Base-by-base conservation (phyloP, 2,888 invertebrate species). In the Nemotelus pantherinus region DNA sequence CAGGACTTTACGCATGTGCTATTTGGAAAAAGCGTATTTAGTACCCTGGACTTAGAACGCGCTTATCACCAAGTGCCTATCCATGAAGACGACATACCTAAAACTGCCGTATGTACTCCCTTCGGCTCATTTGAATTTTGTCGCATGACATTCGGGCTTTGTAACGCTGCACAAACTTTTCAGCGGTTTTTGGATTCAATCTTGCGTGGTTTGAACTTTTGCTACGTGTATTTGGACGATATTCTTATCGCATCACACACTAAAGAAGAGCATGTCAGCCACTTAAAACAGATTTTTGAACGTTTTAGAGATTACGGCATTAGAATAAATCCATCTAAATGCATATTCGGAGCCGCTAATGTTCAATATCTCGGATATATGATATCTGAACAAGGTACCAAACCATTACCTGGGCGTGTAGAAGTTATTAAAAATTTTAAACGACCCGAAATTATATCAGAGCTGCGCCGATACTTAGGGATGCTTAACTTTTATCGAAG, bases 131-230 rank as follows among this genome's bases (percentile, higher is more conserved):
- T 63, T 41, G 25, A 63, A 25, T 63, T 63, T 63, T 63, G 63
- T 41, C 43, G 41, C 4, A 63, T 63, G 41, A 63, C 63, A 25
- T 63, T 63, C 25, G 63, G 63, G 7, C 41, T 63, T 1, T 63
- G 63, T 43, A 63, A 63, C 10, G 63, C 63, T 5, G 63, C 63
- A 43, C 58, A 58, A 58, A 58, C 58, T 0, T 86, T 86, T 74
- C 84, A 84, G 76, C 77, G 83, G 3, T 82, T 84, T 74, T 83
- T 86, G 45, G 81, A 86, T 68, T 80, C 80, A 2, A 80, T 84
- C 0, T 68, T 82, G 4, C 60, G 80, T 44, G 83, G 80, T 3
- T 50, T 83, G 2, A 44, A 53, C 2, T 82, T 84, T 75, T 79
- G 76, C 5, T 82, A 81, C 57, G 74, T 78, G 4, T 84, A 83